A percentile compares a stretch with the other conserved stretches of the same genome.
phyloP scores from a whole-genome alignment of 1,140 invertebrate genomes.

The Spodoptera litura region DNA sequence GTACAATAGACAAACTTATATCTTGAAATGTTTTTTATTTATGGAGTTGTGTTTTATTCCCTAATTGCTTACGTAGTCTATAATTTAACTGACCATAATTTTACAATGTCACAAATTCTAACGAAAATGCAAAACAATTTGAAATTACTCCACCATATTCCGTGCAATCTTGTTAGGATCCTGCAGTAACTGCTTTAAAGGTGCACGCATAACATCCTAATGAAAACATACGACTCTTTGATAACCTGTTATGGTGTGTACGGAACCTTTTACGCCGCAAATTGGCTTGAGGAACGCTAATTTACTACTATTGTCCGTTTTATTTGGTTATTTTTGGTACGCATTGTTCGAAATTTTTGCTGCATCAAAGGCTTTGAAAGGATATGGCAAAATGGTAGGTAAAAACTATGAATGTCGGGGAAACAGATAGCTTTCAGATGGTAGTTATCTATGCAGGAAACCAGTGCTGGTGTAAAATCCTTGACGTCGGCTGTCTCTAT shows the following conservation, averaged over 20 bases:
- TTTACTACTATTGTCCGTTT: constrained; percentile 68
- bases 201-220: constrained; percentile 58
- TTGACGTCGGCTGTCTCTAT: too few relatives aligned
- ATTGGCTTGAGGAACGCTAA: constrained; percentile 70
- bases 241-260: constrained; percentile 77
- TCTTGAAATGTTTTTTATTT: too few relatives aligned
- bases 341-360: constrained; percentile 43
- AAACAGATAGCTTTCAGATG: not conserved
- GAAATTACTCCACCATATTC: constrained; percentile 39
- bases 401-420: not conserved
- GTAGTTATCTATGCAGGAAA: too few relatives aligned
- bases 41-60: too few relatives aligned
- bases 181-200: constrained; percentile 32
- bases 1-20: too few relatives aligned
- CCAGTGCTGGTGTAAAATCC: too few relatives aligned
- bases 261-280: constrained; percentile 63
- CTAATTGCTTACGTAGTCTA: not conserved
- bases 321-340: constrained; percentile 56
- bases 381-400: not conserved
- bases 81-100: not conserved
- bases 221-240: constrained; percentile 83
- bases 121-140: constrained; percentile 32
- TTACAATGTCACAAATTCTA: not conserved
- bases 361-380: not conserved
- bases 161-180: constrained; percentile 37